Conservation (phyloP, 2,113 vertebrate genomes). For the Thermophis baileyi region DNA sequence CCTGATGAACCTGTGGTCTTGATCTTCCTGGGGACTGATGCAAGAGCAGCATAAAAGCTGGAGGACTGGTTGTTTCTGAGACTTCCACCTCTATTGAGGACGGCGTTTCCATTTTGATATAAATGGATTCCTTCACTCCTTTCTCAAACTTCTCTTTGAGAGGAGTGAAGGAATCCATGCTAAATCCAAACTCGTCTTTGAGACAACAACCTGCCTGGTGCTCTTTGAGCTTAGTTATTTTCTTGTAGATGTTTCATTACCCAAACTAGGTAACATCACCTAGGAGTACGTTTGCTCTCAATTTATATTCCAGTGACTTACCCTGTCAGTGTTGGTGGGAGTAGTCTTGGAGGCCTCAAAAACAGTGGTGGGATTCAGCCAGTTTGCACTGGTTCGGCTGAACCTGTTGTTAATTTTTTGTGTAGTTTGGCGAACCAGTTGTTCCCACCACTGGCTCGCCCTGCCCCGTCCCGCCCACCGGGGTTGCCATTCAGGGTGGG, state of each 20-base stretch:
- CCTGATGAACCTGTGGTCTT: neutral
- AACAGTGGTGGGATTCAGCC: no score
- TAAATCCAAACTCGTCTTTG: neutral
- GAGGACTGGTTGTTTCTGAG: neutral
- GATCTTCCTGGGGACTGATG: neutral
- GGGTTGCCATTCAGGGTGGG: no score
- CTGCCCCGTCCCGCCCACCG: no score
- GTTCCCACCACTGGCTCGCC: no score
- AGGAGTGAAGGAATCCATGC: no score
- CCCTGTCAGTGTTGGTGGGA: neutral
- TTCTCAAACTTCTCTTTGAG: neutral
- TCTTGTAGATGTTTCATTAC: neutral
- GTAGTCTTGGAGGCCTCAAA: no score
- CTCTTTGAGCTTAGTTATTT: neutral
- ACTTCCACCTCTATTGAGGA: no score
- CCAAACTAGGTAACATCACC: neutral
- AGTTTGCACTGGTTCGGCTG: no score
- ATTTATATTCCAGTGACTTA: neutral
- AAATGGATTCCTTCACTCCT: neutral
- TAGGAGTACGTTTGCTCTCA: neutral
- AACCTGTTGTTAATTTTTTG: no score
- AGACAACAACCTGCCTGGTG: neutral
- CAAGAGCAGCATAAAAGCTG: neutral
- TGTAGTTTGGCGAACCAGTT: no score
- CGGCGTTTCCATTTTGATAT: neutral